Evolutionary conservation across 2,797 vertebrate genomes (phyloP).

Genomic region (Mycteria americana): DNA sequence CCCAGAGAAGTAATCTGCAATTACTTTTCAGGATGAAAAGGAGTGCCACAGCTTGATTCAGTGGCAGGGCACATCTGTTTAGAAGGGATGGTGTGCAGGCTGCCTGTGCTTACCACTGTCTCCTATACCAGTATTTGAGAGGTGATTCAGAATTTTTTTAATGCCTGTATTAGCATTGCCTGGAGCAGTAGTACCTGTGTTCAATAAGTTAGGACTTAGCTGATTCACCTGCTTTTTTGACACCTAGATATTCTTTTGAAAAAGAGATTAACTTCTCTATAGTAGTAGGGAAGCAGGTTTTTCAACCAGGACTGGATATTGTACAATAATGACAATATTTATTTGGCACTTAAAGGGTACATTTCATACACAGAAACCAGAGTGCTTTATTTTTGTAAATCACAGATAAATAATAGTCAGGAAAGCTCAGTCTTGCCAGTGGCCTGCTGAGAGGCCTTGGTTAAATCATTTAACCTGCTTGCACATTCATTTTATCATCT

Average conservation of each 20-base stretch:
- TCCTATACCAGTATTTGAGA: not conserved
- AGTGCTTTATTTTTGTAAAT: not conserved
- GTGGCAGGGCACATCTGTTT: not conserved
- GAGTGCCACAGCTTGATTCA: not conserved
- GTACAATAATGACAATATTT: not conserved
- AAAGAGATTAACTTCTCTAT: not conserved
- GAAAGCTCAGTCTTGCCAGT: not conserved
- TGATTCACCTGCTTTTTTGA: not conserved
- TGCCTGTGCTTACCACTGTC: not conserved
- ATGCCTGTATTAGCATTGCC: not conserved
- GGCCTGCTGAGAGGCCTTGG: not conserved
- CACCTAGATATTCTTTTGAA: not conserved
- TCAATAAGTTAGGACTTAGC: not conserved
- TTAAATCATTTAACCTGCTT: not conserved
- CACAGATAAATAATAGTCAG: not conserved
- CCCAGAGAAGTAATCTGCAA: not conserved
- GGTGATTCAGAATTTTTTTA: not conserved
- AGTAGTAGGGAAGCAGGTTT: not conserved
- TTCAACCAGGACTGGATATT: not conserved
- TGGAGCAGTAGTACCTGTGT: not conserved
- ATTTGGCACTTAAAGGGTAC: not conserved
- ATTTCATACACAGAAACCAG: not conserved
- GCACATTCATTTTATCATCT: not conserved
- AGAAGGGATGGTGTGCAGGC: not conserved
- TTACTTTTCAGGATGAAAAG: not conserved